Evolutionary conservation across 2,797 vertebrate species (phyloP).

Genomic region (Toxotes lorentzi): DNA sequence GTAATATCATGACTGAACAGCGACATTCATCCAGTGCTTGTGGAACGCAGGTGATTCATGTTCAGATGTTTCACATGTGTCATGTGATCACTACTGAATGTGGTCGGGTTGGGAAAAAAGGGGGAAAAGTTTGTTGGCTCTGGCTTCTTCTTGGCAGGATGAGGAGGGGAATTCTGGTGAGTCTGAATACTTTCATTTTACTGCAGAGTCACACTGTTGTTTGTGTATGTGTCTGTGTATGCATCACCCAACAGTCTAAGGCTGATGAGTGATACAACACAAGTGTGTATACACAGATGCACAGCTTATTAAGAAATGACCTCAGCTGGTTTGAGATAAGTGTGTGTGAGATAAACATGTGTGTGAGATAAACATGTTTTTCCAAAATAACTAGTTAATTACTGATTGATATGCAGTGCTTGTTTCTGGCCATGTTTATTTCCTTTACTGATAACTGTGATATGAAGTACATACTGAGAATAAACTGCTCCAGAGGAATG

Average conservation of each 20-base stretch:
- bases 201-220: constrained; percentile 20
- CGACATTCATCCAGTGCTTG: constrained; percentile 5
- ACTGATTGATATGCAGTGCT: constrained; percentile 17
- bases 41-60: constrained; percentile 45
- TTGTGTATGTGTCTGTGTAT: no score
- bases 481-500: background rate
- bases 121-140: constrained; percentile 45
- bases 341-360: no score
- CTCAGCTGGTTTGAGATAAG: background rate
- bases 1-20: constrained; percentile 7
- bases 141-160: constrained; percentile 48
- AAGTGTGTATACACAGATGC: background rate
- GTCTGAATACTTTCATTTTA: constrained; percentile 40
- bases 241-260: background rate
- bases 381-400: background rate
- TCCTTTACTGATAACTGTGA: constrained; percentile 28
- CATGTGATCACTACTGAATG: constrained; percentile 38
- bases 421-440: constrained; percentile 23
- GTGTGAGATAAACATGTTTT: no score
- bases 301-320: constrained; percentile 16
- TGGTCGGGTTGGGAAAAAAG: constrained; percentile 20
- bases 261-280: constrained; percentile 15
- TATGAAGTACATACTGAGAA: background rate
- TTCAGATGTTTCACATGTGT: constrained; percentile 39
- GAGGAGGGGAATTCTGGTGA: constrained; percentile 60